Base-by-base conservation (phyloP, 1,140 invertebrate species). In the Aporrectodea caliginosa region DNA sequence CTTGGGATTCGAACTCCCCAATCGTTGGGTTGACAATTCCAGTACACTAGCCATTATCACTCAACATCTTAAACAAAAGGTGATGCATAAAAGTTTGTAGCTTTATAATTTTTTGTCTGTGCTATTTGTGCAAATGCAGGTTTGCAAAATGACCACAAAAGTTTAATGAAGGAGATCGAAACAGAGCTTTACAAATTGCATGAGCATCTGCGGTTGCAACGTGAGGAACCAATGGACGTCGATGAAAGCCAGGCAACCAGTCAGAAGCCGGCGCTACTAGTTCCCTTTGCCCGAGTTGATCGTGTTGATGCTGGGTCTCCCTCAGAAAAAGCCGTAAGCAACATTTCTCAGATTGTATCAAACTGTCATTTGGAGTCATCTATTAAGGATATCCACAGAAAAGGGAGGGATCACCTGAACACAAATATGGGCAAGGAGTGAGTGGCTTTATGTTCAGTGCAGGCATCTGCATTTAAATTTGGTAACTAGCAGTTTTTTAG, bases 101-200 rank as follows among this genome's bases (percentile, higher is more conserved):
- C n/a, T n/a, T n/a, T n/a, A 33, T 29, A 12, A n/a, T 32, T 72
- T 6, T 29, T 27, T 27, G n/a, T 29, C 6, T n/a, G 2, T 72
- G 27, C 73, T 32, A 16, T 72, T 16, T 27, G 84, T 72, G 2
- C 16, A 68, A 84, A 83, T 88, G 27, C 83, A 95, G 93, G 93
- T 88, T 88, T 97, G n/a, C 93, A 94, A 89, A 98, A 96, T 90
- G 95, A 98, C 87, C 92, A 94, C 84, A 95, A 94, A 87, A 90
- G 87, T 12, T 75, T 97, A n/a, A 95, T 96, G 92, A 91, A 92
- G 82, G 90, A 92, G 85, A 97, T 98, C 81, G 95, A 97, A 85
- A 88, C 90, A 79, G 92, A 92, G 30, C 86, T 96, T 2, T 90
- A 91, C 81, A 87, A 89, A 68, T 88, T 93, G 30, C 90, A 91